Conservation (phyloP, 2,113 vertebrate genomes). For the human (Homo sapiens) region GRCh38 chr14:93614501-93615000, state of each 20-base stretch:
- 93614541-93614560: too few relatives aligned
- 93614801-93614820: background rate
- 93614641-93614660: background rate
- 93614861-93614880: background rate
- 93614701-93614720: background rate
- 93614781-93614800: background rate
- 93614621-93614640: too few relatives aligned
- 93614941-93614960: background rate
- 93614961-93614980: background rate
- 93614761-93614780: background rate
- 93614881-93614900: background rate
- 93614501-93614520: too few relatives aligned
- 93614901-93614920: background rate
- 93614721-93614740: background rate
- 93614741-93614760: background rate
- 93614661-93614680: background rate
- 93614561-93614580: too few relatives aligned
- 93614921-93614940: background rate
- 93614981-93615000: background rate
- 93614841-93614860: background rate
- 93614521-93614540: too few relatives aligned
- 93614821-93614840: background rate
- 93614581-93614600: too few relatives aligned
- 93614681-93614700: background rate
- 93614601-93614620: too few relatives aligned